phyloP scores from a whole-genome alignment of 2,888 invertebrate genomes.

The Pedicia rivosa region DNA sequence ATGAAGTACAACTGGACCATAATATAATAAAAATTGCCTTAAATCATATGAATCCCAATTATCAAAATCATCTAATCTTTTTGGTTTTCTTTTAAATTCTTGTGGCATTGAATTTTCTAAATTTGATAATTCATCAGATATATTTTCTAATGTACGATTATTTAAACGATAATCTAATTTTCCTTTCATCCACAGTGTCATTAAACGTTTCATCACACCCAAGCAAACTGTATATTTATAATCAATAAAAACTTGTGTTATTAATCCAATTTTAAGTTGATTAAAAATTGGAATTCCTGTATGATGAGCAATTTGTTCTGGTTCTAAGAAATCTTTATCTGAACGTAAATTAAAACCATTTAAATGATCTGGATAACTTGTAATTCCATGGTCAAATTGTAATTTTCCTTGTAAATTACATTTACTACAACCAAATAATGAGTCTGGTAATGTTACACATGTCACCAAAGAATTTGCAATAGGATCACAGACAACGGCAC shows the following conservation, averaged over 20 bases:
- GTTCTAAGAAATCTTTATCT: slow-evolving; percentile 11
- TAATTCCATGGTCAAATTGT: slow-evolving; percentile 6
- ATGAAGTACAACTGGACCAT: slow-evolving; percentile 10
- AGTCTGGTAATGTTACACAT: slow-evolving; percentile 10
- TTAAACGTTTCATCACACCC: slow-evolving; percentile 11
- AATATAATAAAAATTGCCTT: slow-evolving; percentile 10
- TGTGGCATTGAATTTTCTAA: slow-evolving; percentile 7
- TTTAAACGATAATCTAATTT: slow-evolving; percentile 10
- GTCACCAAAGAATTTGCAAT: slow-evolving; percentile 11
- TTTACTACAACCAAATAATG: slow-evolving; percentile 11
- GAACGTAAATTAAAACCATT: slow-evolving; percentile 6
- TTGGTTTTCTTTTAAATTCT: slow-evolving; percentile 8
- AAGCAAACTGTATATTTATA: slow-evolving; percentile 10
- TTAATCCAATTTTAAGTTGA: slow-evolving; percentile 9
- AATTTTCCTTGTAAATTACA: slow-evolving; percentile 9
- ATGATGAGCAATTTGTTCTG: slow-evolving; percentile 10
- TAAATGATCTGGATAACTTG: slow-evolving; percentile 8
- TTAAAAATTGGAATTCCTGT: slow-evolving; percentile 7
- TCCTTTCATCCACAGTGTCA: slow-evolving; percentile 10
- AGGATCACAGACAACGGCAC: slow-evolving; percentile 10
- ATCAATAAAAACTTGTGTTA: slow-evolving; percentile 11
- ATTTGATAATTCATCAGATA: slow-evolving; percentile 7
- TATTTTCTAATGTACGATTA: slow-evolving; percentile 7
- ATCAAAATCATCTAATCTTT: slow-evolving; percentile 4
- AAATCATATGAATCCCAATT: slow-evolving; percentile 9